Evolutionary conservation across 2,113 vertebrate species (phyloP).

Genomic region (Alectura lathami): DNA sequence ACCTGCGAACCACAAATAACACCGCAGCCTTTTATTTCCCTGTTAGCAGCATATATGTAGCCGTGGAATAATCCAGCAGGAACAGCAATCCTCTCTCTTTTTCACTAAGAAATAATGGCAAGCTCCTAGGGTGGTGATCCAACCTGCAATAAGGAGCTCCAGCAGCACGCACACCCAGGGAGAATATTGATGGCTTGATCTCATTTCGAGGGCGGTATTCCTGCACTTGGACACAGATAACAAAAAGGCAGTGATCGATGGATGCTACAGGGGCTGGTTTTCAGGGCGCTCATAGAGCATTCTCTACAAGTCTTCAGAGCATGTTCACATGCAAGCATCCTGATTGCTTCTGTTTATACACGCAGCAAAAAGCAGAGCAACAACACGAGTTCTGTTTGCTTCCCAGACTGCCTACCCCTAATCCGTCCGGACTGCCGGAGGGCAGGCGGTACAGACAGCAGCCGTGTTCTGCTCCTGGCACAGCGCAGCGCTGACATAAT

Average conservation of each 20-base stretch:
- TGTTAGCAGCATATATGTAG: not conserved
- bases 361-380: not conserved
- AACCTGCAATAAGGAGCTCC: not conserved
- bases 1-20: not conserved
- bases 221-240: not conserved
- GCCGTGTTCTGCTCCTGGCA: constrained; percentile 10
- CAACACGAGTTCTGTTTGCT: not conserved
- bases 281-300: not conserved
- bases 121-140: not conserved
- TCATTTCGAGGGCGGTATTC: not conserved
- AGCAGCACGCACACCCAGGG: not conserved
- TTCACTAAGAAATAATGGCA: not conserved
- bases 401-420: constrained; percentile 9
- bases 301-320: not conserved
- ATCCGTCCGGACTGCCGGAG: not conserved
- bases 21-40: not conserved
- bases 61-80: not conserved
- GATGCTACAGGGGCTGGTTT: not conserved
- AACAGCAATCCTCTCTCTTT: fast-evolving
- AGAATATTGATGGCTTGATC: constrained; percentile 14
- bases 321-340: not conserved
- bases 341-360: constrained; percentile 4
- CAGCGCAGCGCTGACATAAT: not conserved
- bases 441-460: not conserved
- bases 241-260: not conserved